phyloP scores from a whole-genome alignment of 1,140 invertebrate genomes.

The Rhopalosiphum maidis region DNA sequence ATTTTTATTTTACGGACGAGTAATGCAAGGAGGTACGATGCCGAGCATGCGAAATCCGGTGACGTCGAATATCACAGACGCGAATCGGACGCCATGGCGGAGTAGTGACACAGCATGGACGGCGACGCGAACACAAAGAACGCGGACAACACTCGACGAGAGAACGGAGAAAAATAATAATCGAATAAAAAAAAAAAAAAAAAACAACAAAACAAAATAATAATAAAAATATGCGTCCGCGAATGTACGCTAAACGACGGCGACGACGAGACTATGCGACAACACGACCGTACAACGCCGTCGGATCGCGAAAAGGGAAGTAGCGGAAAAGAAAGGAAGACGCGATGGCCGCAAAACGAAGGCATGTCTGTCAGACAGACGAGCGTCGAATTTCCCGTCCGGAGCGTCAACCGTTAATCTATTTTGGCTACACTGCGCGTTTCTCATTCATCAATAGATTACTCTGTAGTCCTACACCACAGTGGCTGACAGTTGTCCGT shows the following conservation, averaged over 20 bases:
- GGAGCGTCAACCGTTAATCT: not conserved
- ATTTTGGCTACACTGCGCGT: not conserved
- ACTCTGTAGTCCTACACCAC: too few species aligned
- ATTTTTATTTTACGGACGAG: not conserved
- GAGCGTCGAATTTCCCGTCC: not conserved
- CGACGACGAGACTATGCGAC: not conserved
- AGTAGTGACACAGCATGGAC: constrained; percentile 39
- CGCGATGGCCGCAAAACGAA: constrained; percentile 46
- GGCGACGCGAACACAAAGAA: constrained; percentile 34
- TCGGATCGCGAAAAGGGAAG: constrained; percentile 38
- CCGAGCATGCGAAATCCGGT: not conserved
- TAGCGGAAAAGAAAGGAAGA: constrained; percentile 48
- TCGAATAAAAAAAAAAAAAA: not conserved
- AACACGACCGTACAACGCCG: constrained; percentile 35
- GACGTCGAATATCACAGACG: constrained; percentile 48
- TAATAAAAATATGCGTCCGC: not conserved
- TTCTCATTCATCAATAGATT: not conserved
- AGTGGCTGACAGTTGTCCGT: too few species aligned
- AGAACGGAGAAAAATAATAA: not conserved
- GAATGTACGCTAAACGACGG: not conserved
- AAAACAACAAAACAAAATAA: constrained; percentile 11
- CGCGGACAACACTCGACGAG: not conserved
- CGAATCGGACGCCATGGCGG: constrained; percentile 54
- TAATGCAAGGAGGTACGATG: not conserved
- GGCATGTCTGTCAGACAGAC: not conserved